Base-by-base conservation (phyloP, 2,888 invertebrate species). In the Harmothoe impar region DNA sequence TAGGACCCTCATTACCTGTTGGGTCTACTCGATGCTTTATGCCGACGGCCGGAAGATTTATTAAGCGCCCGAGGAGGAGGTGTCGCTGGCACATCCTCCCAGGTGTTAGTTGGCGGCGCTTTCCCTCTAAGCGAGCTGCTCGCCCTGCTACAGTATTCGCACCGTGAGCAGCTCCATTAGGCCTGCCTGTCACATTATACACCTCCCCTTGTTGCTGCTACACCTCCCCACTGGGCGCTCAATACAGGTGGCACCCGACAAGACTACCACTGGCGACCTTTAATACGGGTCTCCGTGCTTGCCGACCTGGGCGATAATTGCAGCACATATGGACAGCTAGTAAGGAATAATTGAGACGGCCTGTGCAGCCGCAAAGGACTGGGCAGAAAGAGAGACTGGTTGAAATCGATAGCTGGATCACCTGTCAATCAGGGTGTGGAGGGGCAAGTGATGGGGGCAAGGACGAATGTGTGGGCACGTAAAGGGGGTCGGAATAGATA, bases 181-280 rank as follows among this genome's bases (percentile, higher is more conserved):
- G 25, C 33, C 51, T 12, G 54, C 56, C 86, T 33, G 86, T 86
- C 86, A 54, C 86, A 86, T 86, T 86, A 86, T 86, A 86, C 86
- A 81, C 86, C 56, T n/a, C n/a, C 3, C 33, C 29, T 86, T 86
- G 86, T 86, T 33, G 33, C 52, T n/a, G 54, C 25, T 25, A n/a
- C 86, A 52, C 56, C 54, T 12, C 35, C 31, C 25, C n/a, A 54
- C 81, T 17, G 12, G 35, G 52, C n/a, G 52, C 86, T 86, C 54
- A 54, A 54, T 56, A 29, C 86, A 20, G 54, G 1, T 25, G 31
- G 54, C 52, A 86, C 86, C 86, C 86, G 52, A 86, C 86, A 52
- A 17, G 54, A 86, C 54, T 54, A 33, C 54, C 23, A 29, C 54
- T n/a, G 23, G 33, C 86, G 35, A 17, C 84, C 84, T 33, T 43